These are phyloP conservation scores for Butorides virescens DNA, from an alignment of 2,113 vertebrate species.

Conservation along the genomic window DNA sequence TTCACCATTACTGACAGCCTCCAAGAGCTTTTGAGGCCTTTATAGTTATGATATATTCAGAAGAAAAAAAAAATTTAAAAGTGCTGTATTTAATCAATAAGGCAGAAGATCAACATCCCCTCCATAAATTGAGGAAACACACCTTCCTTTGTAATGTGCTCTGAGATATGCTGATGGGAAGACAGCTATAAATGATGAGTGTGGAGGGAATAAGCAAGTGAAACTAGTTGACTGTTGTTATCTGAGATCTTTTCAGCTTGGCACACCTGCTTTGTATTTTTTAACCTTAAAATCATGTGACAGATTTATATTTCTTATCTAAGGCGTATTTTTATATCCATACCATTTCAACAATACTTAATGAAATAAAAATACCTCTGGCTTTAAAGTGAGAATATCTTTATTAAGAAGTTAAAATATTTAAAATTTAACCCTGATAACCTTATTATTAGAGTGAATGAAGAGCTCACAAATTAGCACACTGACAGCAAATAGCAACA, in stretches of 20 bases:
- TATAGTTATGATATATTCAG: neutral
- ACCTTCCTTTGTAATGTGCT: neutral
- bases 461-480: neutral
- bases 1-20: neutral
- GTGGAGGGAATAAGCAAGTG: neutral
- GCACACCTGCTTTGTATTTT: neutral
- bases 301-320: neutral
- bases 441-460: neutral
- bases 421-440: neutral
- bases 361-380: neutral
- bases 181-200: neutral
- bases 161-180: neutral
- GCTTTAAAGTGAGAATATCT: neutral
- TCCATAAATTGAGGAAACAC: neutral
- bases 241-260: neutral
- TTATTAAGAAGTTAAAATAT: neutral
- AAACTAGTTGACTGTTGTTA: neutral
- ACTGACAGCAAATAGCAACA: neutral
- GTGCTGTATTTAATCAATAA: neutral
- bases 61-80: neutral
- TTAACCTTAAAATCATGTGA: neutral
- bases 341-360: neutral
- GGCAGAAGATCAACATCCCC: neutral
- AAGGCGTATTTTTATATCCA: neutral
- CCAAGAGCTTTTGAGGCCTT: neutral